Conservation (phyloP, 2,888 invertebrate genomes). For the Odontocolon sp. region DNA sequence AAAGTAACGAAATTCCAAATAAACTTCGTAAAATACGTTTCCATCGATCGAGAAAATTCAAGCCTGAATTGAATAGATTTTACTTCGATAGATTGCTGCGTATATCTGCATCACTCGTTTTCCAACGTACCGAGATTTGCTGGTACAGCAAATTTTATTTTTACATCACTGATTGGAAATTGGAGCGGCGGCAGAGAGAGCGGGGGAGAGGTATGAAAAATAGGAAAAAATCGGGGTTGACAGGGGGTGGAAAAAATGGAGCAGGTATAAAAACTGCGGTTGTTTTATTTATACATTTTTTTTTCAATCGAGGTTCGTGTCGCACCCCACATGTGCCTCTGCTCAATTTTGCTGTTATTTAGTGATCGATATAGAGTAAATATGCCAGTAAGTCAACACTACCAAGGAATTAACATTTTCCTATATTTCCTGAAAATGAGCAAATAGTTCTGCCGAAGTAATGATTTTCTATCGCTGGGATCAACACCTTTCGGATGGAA, state of each 20-base stretch:
- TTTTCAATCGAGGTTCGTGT: not conserved
- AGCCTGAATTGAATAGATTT: not conserved
- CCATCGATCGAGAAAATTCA: not conserved
- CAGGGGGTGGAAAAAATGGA: not conserved
- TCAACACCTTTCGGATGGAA: too few relatives aligned
- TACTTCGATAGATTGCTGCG: not conserved
- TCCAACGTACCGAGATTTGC: not conserved
- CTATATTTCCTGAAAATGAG: too few relatives aligned
- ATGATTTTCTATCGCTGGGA: too few relatives aligned
- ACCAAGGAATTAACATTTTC: too few relatives aligned
- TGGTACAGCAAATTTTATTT: constrained; percentile 20
- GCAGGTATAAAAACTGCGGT: not conserved
- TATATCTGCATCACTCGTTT: not conserved
- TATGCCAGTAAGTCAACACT: too few relatives aligned
- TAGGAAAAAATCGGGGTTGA: constrained; percentile 2
- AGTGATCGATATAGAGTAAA: too few relatives aligned
- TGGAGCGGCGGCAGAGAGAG: not conserved
- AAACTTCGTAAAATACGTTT: too few relatives aligned
- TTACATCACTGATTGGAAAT: constrained; percentile 34
- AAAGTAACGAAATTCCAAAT: too few relatives aligned
- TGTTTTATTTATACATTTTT: not conserved
- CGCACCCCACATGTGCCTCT: too few relatives aligned
- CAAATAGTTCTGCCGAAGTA: too few relatives aligned
- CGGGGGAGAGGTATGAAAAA: not conserved
- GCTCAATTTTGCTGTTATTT: too few relatives aligned